Percentiles rank a stretch among this genome's conserved stretches.
Conservation (phyloP, 2,113 vertebrate species). For the Macroglossus sobrinus region DNA sequence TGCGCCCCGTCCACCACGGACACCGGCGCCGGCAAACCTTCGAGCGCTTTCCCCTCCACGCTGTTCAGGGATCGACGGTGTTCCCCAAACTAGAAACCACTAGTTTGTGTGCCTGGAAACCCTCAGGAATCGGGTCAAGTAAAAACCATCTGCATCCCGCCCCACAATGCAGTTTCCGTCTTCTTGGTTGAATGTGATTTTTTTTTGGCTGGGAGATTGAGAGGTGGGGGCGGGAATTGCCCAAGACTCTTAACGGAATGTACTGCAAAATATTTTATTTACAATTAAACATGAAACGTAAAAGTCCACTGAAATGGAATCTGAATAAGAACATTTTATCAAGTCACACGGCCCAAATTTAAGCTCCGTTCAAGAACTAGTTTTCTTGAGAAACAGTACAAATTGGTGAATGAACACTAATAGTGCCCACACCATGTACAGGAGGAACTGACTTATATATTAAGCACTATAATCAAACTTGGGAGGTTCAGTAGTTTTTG, state of each 20-base stretch:
- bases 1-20: too few relatives aligned
- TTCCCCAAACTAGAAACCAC: not conserved
- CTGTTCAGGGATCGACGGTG: not conserved
- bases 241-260: not conserved
- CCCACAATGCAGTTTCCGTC: not conserved
- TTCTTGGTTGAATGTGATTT: not conserved
- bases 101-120: not conserved
- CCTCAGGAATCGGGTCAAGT: not conserved
- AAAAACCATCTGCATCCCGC: not conserved
- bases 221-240: not conserved
- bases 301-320: not conserved
- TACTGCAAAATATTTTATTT: not conserved
- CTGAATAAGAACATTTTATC: not conserved
- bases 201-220: not conserved
- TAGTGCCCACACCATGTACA: not conserved
- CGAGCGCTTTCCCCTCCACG: too few relatives aligned
- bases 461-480: conserved; percentile 32
- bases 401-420: not conserved
- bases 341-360: not conserved
- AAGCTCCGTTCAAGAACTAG: not conserved
- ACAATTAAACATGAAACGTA: not conserved
- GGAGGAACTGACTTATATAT: not conserved
- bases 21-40: too few relatives aligned
- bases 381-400: not conserved
- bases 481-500: conserved; percentile 8